These are phyloP conservation scores for Mayetiola destructor DNA, from an alignment of 2,888 invertebrate species.

Conservation along the genomic window DNA sequence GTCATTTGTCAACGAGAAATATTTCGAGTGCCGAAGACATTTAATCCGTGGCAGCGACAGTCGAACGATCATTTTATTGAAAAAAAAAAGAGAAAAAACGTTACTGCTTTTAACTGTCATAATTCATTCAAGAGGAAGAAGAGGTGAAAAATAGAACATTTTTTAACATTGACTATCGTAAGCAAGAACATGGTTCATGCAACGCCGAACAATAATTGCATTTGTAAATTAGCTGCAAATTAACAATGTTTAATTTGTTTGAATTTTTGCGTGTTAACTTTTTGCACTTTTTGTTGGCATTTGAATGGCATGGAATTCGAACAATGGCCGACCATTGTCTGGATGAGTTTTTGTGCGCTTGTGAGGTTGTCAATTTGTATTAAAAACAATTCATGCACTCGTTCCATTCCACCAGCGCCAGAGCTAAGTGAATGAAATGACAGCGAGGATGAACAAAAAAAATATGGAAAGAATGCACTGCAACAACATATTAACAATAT, in stretches of 20 bases:
- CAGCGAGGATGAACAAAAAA: neutral
- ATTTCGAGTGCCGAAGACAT: too few species aligned
- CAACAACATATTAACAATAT: neutral
- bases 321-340: neutral
- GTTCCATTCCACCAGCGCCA: neutral
- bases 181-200: neutral
- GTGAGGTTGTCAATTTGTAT: conserved; percentile 9
- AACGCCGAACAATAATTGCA: conserved; percentile 8
- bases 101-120: neutral
- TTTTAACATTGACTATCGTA: neutral
- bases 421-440: too few species aligned
- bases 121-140: neutral
- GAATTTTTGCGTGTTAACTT: neutral
- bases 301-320: conserved; percentile 1
- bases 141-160: too few species aligned
- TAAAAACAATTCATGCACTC: conserved; percentile 1
- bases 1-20: conserved; percentile 12
- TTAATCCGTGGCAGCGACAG: neutral
- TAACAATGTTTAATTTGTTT: conserved; percentile 1
- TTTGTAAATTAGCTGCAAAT: conserved; percentile 8
- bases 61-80: neutral
- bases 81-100: too few species aligned
- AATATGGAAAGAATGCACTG: too few species aligned
- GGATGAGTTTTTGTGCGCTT: neutral
- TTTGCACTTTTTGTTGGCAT: neutral